Evolutionary conservation across 2,113 vertebrate species (phyloP).

Genomic region (Oreochromis spilurus): DNA sequence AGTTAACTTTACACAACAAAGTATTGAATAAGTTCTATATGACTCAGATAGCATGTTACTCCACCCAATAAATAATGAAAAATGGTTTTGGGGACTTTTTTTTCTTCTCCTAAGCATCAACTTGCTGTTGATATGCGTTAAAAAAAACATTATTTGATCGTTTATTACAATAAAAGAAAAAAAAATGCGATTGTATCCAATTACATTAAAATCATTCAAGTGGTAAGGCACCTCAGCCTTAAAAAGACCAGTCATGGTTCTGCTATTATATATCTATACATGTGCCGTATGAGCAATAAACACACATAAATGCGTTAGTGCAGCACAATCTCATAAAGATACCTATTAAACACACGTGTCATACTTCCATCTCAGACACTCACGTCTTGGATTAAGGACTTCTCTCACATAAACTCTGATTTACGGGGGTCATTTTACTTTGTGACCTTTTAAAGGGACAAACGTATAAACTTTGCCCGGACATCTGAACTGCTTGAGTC

Average conservation of each 20-base stretch:
- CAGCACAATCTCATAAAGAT: neutral
- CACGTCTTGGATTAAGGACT: neutral
- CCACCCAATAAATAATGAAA: neutral
- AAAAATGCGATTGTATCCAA: neutral
- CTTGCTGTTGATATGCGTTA: neutral
- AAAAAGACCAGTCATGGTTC: neutral
- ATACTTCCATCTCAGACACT: neutral
- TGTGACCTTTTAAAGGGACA: constrained; percentile 17
- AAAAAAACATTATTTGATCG: neutral
- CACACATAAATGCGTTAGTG: neutral
- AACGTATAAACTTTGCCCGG: constrained; percentile 14
- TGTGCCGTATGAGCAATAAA: neutral
- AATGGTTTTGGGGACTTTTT: neutral
- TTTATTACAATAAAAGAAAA: neutral
- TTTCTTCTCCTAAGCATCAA: neutral
- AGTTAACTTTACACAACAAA: neutral
- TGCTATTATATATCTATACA: neutral
- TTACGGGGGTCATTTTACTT: constrained; percentile 8
- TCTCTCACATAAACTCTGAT: neutral
- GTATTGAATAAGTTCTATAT: neutral
- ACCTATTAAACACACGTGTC: neutral
- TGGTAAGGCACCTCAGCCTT: neutral
- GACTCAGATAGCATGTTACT: neutral
- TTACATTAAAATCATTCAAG: neutral
- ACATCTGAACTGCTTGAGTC: constrained; percentile 9